Evolutionary conservation across 2,888 invertebrate genomes (phyloP).

Genomic region (Tipula helvola): DNA sequence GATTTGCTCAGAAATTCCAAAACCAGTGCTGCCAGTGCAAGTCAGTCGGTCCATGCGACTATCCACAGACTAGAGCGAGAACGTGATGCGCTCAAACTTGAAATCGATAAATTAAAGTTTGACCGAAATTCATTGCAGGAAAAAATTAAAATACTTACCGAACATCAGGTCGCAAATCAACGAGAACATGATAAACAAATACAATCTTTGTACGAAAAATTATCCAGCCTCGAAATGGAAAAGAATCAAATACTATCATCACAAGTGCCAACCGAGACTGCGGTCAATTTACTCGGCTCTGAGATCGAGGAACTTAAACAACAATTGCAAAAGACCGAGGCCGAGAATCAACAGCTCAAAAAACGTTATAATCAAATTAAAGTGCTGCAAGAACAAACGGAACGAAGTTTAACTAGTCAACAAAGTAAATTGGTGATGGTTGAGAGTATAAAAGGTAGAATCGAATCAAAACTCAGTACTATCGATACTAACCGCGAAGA

Average conservation of each 20-base stretch:
- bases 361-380: slow-evolving; percentile 45
- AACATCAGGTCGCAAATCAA: slow-evolving; percentile 38
- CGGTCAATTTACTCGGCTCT: slow-evolving; percentile 41
- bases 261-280: slow-evolving; percentile 38
- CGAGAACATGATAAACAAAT: slow-evolving; percentile 38
- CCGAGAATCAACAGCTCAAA: slow-evolving; percentile 41
- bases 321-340: slow-evolving; percentile 38
- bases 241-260: slow-evolving; percentile 40
- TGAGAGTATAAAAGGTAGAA: slow-evolving; percentile 49
- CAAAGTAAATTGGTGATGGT: slow-evolving; percentile 51
- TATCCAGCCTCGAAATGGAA: slow-evolving; percentile 42
- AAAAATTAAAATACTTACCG: slow-evolving; percentile 40
- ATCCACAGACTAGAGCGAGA: slow-evolving; percentile 36
- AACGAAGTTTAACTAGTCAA: slow-evolving; percentile 53
- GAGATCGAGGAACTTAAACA: slow-evolving; percentile 40
- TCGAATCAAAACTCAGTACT: slow-evolving; percentile 43
- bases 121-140: slow-evolving; percentile 46
- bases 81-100: slow-evolving; percentile 41
- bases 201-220: slow-evolving; percentile 38
- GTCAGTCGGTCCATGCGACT: slow-evolving; percentile 27
- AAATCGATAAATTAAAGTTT: slow-evolving; percentile 43
- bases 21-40: not conserved
- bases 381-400: slow-evolving; percentile 63
- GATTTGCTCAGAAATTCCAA: not conserved
- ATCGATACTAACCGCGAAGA: slow-evolving; percentile 47